Base-by-base conservation (phyloP, 2,888 invertebrate genomes). In the Epirrita christyi region DNA sequence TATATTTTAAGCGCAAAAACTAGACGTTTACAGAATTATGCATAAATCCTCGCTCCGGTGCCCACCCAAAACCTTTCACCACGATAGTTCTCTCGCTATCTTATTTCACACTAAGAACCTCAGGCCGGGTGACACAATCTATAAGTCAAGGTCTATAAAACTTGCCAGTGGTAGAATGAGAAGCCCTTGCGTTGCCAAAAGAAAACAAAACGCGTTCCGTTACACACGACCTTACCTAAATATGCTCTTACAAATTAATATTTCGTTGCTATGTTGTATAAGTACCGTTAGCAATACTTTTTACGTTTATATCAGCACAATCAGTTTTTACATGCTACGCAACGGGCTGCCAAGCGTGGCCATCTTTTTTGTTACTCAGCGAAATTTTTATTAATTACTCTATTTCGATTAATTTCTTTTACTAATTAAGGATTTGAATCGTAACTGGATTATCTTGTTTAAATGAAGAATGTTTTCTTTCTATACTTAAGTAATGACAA, bases 381-480 rank as follows among this genome's bases (percentile, higher is more conserved):
- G 74, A 78, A 79, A 77, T 78, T 78, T n/a, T 73, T 77, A 81
- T 80, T 81, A 82, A 83, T 80, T 72, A 78, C 80, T 80, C 73
- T 71, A 81, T 82, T 81, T 76, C 72, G 75, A 80, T 80, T 79
- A 78, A 75, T 72, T 69, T 72, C 61, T 59, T 62, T 63, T 59
- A 63, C 66, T 78, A 72, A 73, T 75, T 75, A 75, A 55, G 55
- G 57, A 63, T 58, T 56, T 61, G 44, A 72, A 75, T 71, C 77
- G 82, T 75, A 76, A 85, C 57, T 64, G 53, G 56, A 50, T 14
- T 6, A 2, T 40, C 21, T 21, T 21, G 21, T 21, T 21, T 21
- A 2, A 21, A 21, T 21, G 21, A n/a, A n/a, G n/a, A 21, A 21
- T 21, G 21, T 21, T 21, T n/a, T 21, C 21, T 3, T 21, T 21